A percentile compares a stretch with the other conserved stretches of the same genome.
These are phyloP conservation scores for Sylvietta virens DNA, from an alignment of 2,113 vertebrate species.

Conservation along the genomic window DNA sequence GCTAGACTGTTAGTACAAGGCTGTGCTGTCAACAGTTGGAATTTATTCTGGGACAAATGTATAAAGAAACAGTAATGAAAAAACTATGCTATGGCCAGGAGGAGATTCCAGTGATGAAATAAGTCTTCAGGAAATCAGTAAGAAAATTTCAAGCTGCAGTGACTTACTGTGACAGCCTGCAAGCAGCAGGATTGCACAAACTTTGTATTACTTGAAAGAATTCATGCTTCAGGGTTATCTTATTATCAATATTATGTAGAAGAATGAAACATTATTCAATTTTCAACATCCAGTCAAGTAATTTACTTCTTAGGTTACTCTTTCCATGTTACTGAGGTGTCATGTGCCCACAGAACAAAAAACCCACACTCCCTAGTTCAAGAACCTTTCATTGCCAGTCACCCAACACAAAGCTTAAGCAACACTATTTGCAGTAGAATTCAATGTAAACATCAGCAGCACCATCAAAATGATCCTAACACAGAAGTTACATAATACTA, in stretches of 20 bases:
- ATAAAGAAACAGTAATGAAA: background rate
- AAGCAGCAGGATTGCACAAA: background rate
- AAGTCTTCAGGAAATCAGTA: background rate
- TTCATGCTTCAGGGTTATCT: background rate
- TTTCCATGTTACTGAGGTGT: background rate
- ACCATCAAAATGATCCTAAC: background rate
- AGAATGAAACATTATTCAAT: background rate
- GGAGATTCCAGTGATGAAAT: background rate
- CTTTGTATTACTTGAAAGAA: background rate
- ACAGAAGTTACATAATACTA: background rate
- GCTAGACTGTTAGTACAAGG: background rate
- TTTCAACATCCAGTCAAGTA: background rate
- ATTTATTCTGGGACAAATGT: background rate
- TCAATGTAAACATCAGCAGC: background rate
- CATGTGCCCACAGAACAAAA: background rate
- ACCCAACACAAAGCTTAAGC: background rate
- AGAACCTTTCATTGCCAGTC: background rate
- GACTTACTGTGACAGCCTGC: background rate
- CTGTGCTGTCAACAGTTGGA: background rate
- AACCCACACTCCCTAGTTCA: background rate
- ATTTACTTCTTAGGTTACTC: background rate
- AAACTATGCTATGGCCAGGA: background rate
- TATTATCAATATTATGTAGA: background rate
- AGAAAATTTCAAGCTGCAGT: background rate
- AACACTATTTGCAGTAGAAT: background rate